A percentile compares a stretch with the other conserved stretches of the same genome.
Evolutionary conservation across 1,140 invertebrate species (phyloP).

Genomic region (Asobara japonica): DNA sequence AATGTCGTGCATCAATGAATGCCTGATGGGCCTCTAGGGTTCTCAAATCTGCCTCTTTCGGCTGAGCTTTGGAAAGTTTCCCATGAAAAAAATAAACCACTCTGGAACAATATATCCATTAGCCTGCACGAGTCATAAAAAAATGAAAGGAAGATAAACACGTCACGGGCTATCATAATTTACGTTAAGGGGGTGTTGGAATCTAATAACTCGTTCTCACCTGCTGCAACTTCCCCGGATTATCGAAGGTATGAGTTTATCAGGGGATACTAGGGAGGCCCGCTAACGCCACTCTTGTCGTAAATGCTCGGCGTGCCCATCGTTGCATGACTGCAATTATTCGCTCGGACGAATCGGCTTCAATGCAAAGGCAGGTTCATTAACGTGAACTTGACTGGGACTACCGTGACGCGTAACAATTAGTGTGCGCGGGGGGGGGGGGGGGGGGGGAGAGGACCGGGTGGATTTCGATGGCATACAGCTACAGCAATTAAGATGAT

Average conservation of each 20-base stretch:
- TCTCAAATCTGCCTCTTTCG: too few species aligned
- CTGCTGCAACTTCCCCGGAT: slow-evolving; percentile 7
- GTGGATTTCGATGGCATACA: neutral
- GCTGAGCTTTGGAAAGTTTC: too few species aligned
- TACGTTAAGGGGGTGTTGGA: neutral
- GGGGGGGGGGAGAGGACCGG: neutral
- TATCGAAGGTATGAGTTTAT: slow-evolving; percentile 7
- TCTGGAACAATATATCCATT: neutral
- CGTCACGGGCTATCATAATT: neutral
- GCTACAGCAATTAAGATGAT: slow-evolving; percentile 20
- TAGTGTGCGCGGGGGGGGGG: neutral
- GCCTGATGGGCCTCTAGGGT: too few species aligned
- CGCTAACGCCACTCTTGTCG: slow-evolving; percentile 22
- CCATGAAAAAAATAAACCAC: too few species aligned
- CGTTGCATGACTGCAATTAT: slow-evolving; percentile 43
- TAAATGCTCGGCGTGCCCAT: slow-evolving; percentile 29
- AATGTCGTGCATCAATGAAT: too few species aligned
- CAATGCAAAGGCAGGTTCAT: slow-evolving; percentile 37
- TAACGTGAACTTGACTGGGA: slow-evolving; percentile 37
- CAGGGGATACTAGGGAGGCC: neutral
- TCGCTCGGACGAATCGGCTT: slow-evolving; percentile 37
- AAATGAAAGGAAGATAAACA: neutral
- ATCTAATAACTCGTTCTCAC: slow-evolving; percentile 10
- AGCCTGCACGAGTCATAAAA: neutral
- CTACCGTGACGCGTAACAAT: slow-evolving; percentile 14